Evolutionary conservation across 1,140 invertebrate species (phyloP), one percentile per base, ranked within the genome.

Genomic region (Drosophila novamexicana): DNA sequence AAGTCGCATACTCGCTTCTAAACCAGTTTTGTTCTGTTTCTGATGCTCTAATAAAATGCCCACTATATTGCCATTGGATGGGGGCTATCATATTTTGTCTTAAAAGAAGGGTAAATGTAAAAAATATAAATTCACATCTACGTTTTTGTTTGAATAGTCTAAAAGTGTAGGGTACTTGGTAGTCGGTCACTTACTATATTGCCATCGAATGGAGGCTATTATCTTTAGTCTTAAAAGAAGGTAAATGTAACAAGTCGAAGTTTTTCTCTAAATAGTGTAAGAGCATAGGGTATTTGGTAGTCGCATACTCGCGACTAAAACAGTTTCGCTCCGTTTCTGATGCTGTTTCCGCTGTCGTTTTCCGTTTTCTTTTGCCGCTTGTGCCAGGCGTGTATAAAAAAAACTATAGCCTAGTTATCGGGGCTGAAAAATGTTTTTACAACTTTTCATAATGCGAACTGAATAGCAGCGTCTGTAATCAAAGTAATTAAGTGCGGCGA

Each of bases 361-460:
- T 36, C n/a, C 14, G n/a, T 14, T 45, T 45, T 45, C 6, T 16
- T 10, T 44, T 45, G 10, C 10, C 29, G 42, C 7, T 32, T 62
- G 34, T 54, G 58, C 54, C 37, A 14, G 32, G 22, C 32, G 37
- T 36, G 40, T 10, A 39, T 39, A 39, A 40, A 47, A 47, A 14
- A 14, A 16, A 44, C 39, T 67, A 57, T 50, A 36, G 53, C 34
- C 69, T 39, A 73, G 64, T 73, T 73, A 73, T 68, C 34, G 54
- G 64, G 47, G 32, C 65, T 54, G 64, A 45, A 36, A 71, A 54
- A 36, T 45, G 42, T 61, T 68, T 68, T 39, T 44, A 61, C 64
- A 53, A 68, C 64, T 54, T 54, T 68, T 56, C 22, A 63, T 42
- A 70, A 47, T 54, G 50, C 32, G 47, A 39, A 37, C 45, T 62